Evolutionary conservation across 2,888 invertebrate species (phyloP), one percentile per base, ranked within the genome.

Genomic region (Lymantria monacha): DNA sequence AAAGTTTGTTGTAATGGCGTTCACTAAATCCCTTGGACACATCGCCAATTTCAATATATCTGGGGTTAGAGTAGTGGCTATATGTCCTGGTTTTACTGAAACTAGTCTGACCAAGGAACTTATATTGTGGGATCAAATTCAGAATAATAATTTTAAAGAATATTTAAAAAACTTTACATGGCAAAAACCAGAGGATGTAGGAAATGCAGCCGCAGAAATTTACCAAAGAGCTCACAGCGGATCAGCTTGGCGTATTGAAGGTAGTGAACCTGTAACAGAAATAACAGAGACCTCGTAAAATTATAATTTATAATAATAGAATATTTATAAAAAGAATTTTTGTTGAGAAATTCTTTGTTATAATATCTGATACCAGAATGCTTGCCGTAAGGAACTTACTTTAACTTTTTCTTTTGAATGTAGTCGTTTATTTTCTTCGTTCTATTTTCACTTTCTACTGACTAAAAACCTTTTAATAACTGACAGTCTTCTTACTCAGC

Each of bases 1-100:
- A 0, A 94, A 94, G 72, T 91, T 87, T 52, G 93, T 92, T 9
- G 91, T 93, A 2, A 74, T 89, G 53, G 93, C 92, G 7, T 83
- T 93, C 56, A 89, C 90, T 10, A 87, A 84, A 49, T 92, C 92
- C 5, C 61, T 92, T 72, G 80, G 93, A 42, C 74, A 89, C 65
- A 59, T 61, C 47, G 81, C 79, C 33, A 91, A 93, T 51, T 91
- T 63, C 52, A 79, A 85, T 0, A 79, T 83, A 50, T 89, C 84
- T 11, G 92, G 92, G 0, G 91, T 93, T 0, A 83, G 92, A 57
- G 86, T 92, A 3, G 76, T 93, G n/a, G 89, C 85, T 0, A 74
- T 93, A 30, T 93, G 92, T 60, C 92, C 86, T n/a, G 92, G 93
- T 1, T 85, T 91, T 42, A 93, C 92, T 0, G 79, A 88, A 44